A percentile compares a stretch with the other conserved stretches of the same genome.
phyloP scores from a whole-genome alignment of 2,797 vertebrate species.

The Aratinga solstitialis region DNA sequence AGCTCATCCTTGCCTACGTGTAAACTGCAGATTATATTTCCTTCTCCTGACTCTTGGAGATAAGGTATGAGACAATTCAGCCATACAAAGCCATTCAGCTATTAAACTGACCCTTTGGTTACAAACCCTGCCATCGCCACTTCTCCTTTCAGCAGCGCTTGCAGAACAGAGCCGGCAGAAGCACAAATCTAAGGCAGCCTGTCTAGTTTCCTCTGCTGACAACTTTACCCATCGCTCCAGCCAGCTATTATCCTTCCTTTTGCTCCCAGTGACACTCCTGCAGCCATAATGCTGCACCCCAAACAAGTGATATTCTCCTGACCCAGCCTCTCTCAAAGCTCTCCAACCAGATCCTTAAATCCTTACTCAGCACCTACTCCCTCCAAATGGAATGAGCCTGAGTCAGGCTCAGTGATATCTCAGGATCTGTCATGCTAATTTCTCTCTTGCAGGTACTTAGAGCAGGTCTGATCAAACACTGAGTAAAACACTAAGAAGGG shows the following conservation, averaged over 20 bases:
- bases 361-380: constrained; percentile 15
- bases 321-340: neutral
- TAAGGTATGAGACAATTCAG: neutral
- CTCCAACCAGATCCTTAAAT: neutral
- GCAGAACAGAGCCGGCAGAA: neutral
- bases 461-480: accelerated
- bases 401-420: constrained; percentile 4
- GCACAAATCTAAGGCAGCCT: neutral
- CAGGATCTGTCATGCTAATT: neutral
- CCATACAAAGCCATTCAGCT: neutral
- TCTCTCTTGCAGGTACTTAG: neutral
- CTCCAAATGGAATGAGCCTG: neutral
- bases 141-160: neutral
- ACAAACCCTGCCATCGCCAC: neutral
- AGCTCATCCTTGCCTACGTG: neutral
- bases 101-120: neutral
- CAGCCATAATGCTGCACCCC: neutral
- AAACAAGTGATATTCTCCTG: neutral
- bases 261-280: neutral
- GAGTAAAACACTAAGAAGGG: neutral
- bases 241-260: neutral
- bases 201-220: neutral
- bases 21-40: neutral
- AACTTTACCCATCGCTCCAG: neutral
- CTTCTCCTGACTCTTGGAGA: neutral